Conservation (phyloP, 2,888 invertebrate species). For the Eristalis pertinax region DNA sequence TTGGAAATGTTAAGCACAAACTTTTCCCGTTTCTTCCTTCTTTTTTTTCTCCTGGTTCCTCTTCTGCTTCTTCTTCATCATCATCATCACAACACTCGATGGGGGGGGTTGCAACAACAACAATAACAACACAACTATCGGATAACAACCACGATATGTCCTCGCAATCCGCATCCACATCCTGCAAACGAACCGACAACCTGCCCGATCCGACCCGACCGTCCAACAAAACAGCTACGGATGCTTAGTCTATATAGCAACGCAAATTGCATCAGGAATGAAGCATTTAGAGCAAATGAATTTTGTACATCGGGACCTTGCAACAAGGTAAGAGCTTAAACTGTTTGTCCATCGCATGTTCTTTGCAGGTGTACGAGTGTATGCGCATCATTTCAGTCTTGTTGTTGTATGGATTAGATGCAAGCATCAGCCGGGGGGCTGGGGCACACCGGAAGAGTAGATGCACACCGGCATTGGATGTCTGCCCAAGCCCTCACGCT, state of each 20-base stretch:
- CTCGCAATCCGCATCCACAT: not conserved
- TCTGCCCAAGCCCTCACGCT: not conserved
- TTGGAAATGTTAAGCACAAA: constrained; percentile 72
- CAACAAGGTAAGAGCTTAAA: constrained; percentile 86
- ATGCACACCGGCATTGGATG: not conserved
- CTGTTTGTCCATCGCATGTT: constrained; percentile 14
- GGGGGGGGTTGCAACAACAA: not conserved
- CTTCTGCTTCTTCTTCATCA: too few relatives aligned
- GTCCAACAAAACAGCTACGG: constrained; percentile 85
- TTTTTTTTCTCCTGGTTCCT: constrained; percentile 6
- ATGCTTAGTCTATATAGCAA: constrained; percentile 92
- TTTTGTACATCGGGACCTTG: constrained; percentile 93
- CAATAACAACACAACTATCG: constrained; percentile 3
- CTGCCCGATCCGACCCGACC: not conserved
- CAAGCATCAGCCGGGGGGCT: not conserved
- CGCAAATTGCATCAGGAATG: constrained; percentile 95
- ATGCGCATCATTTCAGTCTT: constrained; percentile 27
- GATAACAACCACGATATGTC: constrained; percentile 1
- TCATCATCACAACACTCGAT: not conserved
- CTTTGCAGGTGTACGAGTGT: not conserved
- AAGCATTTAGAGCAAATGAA: constrained; percentile 92
- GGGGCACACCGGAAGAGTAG: not conserved
- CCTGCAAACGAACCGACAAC: not conserved
- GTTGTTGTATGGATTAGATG: constrained; percentile 16
- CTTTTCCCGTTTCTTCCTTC: constrained; percentile 45